Base-by-base conservation (phyloP, 2,888 invertebrate species). In the Zaprionus bogoriensis region DNA sequence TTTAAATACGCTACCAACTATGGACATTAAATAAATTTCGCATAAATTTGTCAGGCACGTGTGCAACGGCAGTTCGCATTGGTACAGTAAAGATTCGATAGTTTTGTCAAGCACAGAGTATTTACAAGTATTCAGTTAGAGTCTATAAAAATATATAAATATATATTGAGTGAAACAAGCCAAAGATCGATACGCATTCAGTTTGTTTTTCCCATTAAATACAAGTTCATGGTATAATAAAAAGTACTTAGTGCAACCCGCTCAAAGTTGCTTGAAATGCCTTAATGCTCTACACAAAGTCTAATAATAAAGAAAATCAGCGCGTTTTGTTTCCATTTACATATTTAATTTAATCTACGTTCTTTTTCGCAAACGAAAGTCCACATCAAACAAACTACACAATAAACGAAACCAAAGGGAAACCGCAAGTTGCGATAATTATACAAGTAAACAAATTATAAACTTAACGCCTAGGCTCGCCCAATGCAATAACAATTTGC, bases 241-340 rank as follows among this genome's bases (percentile, higher is more conserved):
- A 77, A 79, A 67, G 66, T 59, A 65, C 73, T 77, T 75, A 80
- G 69, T n/a, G 17, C 74, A 74, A 73, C 80, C 80, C 58, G 50
- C 68, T 67, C 69, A 75, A 69, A 78, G 81, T 73, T 59, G 77
- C 65, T 60, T 41, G 47, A 83, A 83, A 77, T 75, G 81, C 70
- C 42, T 45, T 22, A 22, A 44, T 22, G 3, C 48, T 44, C 46
- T 10, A 64, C 44, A 32, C 38, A 6, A 55, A 53, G 36, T 39
- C 19, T 39, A 41, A 44, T 19, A 22, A n/a, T 50, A 42, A 30
- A 19, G 39, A 51, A 55, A 63, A 41, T 41, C 41, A 41, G 22
- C 19, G 39, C n/a, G n/a, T 6, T 41, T 41, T 41, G 6, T 44
- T 42, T 63, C 30, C 39, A 51, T 51, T 51, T 53, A 58, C 54